These are phyloP conservation scores for Rhinolophus sinicus DNA, from an alignment of 2,113 vertebrate species.

Conservation along the genomic window DNA sequence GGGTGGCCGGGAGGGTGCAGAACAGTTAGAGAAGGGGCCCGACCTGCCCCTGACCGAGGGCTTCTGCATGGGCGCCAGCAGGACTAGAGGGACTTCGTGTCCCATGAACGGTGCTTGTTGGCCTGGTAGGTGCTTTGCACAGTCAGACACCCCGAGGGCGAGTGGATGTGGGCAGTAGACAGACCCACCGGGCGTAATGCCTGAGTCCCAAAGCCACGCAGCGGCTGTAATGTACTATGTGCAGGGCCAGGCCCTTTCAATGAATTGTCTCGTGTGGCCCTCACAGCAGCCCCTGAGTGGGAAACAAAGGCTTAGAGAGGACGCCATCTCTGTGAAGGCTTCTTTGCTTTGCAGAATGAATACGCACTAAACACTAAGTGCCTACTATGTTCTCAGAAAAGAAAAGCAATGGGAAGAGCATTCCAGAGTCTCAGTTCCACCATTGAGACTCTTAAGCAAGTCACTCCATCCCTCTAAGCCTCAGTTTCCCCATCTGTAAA, in stretches of 20 bases:
- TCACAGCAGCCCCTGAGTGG: neutral
- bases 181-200: neutral
- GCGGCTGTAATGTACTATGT: fast-evolving
- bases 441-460: neutral
- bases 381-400: neutral
- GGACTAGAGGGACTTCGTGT: neutral
- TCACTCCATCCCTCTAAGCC: neutral
- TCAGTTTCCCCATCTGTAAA: neutral
- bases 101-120: neutral
- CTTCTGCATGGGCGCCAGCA: neutral
- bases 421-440: neutral
- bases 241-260: neutral
- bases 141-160: neutral
- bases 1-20: neutral
- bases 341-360: neutral
- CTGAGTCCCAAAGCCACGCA: neutral
- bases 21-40: neutral
- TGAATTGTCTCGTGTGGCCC: neutral
- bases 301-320: neutral
- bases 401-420: neutral
- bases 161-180: neutral
- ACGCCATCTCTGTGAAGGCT: neutral
- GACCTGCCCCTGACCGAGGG: neutral
- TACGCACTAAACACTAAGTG: neutral
- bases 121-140: neutral